Evolutionary conservation across 2,797 vertebrate species (phyloP), one percentile per base, ranked within the genome.

Genomic region (Cossypha niveicapilla): DNA sequence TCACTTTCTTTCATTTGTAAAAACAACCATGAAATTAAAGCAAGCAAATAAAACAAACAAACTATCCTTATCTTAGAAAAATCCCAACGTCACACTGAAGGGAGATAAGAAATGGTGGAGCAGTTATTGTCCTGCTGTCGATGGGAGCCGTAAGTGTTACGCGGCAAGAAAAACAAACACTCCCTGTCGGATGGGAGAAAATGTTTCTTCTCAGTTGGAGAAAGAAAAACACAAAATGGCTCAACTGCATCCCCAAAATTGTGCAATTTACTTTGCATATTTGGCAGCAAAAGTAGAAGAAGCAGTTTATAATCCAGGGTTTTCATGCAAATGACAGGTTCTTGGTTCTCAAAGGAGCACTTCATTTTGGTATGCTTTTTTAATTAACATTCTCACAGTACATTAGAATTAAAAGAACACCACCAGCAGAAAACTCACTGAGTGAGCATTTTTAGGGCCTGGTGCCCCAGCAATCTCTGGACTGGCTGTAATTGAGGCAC

Each of bases 231-330:
- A 94, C 47, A 68, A 86, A 90, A 90, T 2, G 1, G 87, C 70
- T 92, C 87, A 77, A 92, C 91, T 93, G 75, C 95, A 92, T 86
- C 96, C 79, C 75, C 42, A 88, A 80, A 79, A 95, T 95, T 96
- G 94, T 93, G 95, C 87, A 96, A 96, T 88, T 92, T 61, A 86
- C 87, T 96, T 92, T 95, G 94, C 92, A 93, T 96, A 96, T 92
- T 94, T 96, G 96, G 96, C 96, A 96, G 85, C 75, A 80, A 90
- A 96, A 96, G 96, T 80, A 88, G 96, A 86, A 96, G 87, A 92
- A 92, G 96, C 95, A 77, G 94, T 95, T 96, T 95, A 61, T 94
- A 95, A 95, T 77, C 87, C 82, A 51, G 41, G 61, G 79, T 74
- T 96, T 96, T 94, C 91, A 94, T 15, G 13, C 86, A 94, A 95